Percentiles rank a stretch among this genome's conserved stretches.
These are phyloP conservation scores for Cyclina sinensis DNA, from an alignment of 1,140 invertebrate species.

Conservation along the genomic window DNA sequence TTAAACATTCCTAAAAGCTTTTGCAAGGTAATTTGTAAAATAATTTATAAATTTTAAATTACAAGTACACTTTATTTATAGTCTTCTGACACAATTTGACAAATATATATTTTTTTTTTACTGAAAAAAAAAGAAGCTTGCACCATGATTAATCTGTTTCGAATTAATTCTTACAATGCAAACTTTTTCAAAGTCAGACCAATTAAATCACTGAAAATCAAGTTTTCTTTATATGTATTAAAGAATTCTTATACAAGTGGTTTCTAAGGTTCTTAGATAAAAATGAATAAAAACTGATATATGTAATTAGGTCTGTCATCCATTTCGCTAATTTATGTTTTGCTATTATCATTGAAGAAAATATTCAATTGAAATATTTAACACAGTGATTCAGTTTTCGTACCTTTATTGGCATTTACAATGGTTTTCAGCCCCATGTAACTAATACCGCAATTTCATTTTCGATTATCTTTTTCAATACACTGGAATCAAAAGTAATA, in stretches of 20 bases:
- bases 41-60: too few species aligned
- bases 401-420: not conserved
- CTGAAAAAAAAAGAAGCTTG: too few species aligned
- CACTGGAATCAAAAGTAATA: not conserved
- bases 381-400: not conserved
- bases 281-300: not conserved
- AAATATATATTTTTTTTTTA: too few species aligned
- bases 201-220: not conserved
- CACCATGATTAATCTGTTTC: not conserved
- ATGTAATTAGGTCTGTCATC: not conserved
- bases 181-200: not conserved
- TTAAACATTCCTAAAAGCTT: too few species aligned
- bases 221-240: not conserved
- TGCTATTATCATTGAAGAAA: not conserved
- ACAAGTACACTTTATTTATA: too few species aligned
- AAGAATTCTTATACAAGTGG: not conserved
- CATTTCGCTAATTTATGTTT: not conserved
- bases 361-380: not conserved
- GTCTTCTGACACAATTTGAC: too few species aligned
- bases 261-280: not conserved
- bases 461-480: not conserved
- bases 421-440: not conserved
- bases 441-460: conserved; percentile 1
- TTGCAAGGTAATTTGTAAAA: too few species aligned
- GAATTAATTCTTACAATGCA: too few species aligned